A percentile compares a stretch with the other conserved stretches of the same genome.
These are phyloP conservation scores for Drosophila parvula DNA, from an alignment of 1,140 invertebrate genomes.

Conservation along the genomic window DNA sequence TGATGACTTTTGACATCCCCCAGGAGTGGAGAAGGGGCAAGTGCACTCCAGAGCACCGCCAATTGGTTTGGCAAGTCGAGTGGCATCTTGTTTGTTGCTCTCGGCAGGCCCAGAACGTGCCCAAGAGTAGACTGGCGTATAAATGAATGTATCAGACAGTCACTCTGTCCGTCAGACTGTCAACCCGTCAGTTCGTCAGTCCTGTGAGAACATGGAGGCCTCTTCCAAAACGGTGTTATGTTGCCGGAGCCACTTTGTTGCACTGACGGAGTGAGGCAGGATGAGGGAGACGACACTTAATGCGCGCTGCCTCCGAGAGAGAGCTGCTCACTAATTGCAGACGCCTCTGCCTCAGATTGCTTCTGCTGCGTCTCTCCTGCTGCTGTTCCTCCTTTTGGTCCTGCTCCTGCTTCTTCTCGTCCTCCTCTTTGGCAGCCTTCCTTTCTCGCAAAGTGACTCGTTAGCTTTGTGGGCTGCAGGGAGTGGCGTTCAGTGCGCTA, in stretches of 20 bases:
- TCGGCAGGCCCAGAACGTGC: conserved; percentile 54
- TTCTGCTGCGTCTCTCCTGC: conserved; percentile 1
- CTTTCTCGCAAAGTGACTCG: conserved; percentile 76
- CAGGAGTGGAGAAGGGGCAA: conserved; percentile 9
- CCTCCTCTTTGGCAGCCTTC: conserved; percentile 16
- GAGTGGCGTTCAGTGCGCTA: conserved; percentile 67
- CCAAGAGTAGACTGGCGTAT: conserved; percentile 53
- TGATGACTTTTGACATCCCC: conserved; percentile 77
- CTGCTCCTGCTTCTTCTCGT: background rate
- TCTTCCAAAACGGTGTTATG: conserved; percentile 64
- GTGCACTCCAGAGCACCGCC: conserved; percentile 44
- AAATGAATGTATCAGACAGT: conserved; percentile 68
- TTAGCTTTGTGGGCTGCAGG: conserved; percentile 61
- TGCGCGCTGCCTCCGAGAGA: conserved; percentile 54
- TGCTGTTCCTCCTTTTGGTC: conserved; percentile 1
- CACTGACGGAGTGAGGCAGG: conserved; percentile 13
- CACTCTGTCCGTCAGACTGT: conserved; percentile 39
- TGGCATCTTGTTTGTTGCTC: conserved; percentile 60
- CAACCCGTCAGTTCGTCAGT: conserved; percentile 34
- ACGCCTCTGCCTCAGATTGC: conserved; percentile 49
- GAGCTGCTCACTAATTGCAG: conserved; percentile 74
- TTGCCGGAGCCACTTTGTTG: conserved; percentile 70
- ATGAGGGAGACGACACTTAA: conserved; percentile 58
- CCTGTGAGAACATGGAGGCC: conserved; percentile 16
- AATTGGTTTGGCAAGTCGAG: conserved; percentile 70